A percentile compares a stretch with the other conserved stretches of the same genome.
phyloP scores from a whole-genome alignment of 1,140 invertebrate genomes.

The Tribolium madens region DNA sequence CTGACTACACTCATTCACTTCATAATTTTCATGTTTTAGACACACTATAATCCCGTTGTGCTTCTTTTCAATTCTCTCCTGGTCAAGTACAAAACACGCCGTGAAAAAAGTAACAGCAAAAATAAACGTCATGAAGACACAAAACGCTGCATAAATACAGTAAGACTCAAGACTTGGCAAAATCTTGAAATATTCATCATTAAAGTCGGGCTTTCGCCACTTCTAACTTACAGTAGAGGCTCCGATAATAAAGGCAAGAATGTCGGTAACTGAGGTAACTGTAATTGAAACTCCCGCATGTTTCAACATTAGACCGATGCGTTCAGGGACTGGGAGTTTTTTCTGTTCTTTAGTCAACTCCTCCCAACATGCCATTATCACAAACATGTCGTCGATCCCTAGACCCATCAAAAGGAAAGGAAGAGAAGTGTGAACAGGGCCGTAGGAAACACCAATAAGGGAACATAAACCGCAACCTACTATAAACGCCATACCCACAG shows the following conservation, averaged over 20 bases:
- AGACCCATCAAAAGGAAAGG: constrained; percentile 86
- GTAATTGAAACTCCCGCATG: constrained; percentile 86
- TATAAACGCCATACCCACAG: constrained; percentile 82
- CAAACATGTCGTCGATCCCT: constrained; percentile 84
- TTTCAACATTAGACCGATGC: constrained; percentile 77
- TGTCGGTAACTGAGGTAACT: constrained; percentile 86
- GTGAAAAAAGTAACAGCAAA: constrained; percentile 84
- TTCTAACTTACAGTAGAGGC: constrained; percentile 71
- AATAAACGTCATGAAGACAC: constrained; percentile 79
- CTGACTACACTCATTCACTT: constrained; percentile 64
- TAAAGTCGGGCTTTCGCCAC: no score
- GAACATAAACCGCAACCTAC: constrained; percentile 81
- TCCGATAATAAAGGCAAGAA: constrained; percentile 81
- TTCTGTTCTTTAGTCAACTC: constrained; percentile 69
- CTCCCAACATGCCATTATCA: constrained; percentile 82
- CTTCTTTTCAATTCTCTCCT: constrained; percentile 72
- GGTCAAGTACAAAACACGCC: constrained; percentile 80
- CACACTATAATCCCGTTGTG: constrained; percentile 79
- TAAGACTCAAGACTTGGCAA: constrained; percentile 81
- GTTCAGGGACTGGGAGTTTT: constrained; percentile 70
- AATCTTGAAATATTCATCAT: constrained; percentile 70
- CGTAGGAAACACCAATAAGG: constrained; percentile 78
- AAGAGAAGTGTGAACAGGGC: constrained; percentile 84
- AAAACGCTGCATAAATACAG: constrained; percentile 80
- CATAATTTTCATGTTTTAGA: constrained; percentile 72